Evolutionary conservation across 2,888 invertebrate species (phyloP).

Genomic region (Actias luna): DNA sequence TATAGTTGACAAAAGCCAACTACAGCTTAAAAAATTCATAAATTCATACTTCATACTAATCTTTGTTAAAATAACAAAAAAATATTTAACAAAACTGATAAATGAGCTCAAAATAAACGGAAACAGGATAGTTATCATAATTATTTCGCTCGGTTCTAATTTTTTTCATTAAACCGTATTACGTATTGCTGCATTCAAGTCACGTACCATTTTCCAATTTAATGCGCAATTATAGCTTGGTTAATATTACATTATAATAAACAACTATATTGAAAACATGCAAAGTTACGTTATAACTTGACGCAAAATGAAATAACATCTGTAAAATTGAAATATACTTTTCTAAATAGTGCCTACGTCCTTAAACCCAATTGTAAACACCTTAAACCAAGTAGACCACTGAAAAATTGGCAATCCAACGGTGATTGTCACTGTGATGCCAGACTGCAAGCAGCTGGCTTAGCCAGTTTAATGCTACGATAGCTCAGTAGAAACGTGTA

Average conservation of each 20-base stretch:
- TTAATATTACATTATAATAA: slow-evolving; percentile 5
- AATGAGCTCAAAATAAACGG: slow-evolving; percentile 6
- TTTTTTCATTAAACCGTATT: slow-evolving; percentile 14
- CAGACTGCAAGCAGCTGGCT: no score
- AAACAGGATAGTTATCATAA: not conserved
- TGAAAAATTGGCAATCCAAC: no score
- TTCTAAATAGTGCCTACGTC: no score
- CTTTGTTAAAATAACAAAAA: no score
- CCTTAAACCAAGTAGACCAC: no score
- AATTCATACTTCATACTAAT: not conserved
- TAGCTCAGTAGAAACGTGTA: no score
- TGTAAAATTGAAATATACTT: no score
- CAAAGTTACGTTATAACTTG: not conserved
- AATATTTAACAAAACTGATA: not conserved
- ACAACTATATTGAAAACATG: slow-evolving; percentile 12
- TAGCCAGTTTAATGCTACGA: no score
- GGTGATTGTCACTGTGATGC: no score
- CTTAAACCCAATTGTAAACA: no score
- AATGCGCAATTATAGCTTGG: slow-evolving; percentile 13
- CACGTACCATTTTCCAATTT: slow-evolving; percentile 18
- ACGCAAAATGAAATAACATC: not conserved
- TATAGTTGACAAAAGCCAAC: not conserved
- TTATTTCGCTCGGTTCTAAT: slow-evolving; percentile 2
- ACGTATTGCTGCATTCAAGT: not conserved
- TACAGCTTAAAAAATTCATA: not conserved